Conservation (phyloP, 2,113 vertebrate genomes). For the Pipa parva region DNA sequence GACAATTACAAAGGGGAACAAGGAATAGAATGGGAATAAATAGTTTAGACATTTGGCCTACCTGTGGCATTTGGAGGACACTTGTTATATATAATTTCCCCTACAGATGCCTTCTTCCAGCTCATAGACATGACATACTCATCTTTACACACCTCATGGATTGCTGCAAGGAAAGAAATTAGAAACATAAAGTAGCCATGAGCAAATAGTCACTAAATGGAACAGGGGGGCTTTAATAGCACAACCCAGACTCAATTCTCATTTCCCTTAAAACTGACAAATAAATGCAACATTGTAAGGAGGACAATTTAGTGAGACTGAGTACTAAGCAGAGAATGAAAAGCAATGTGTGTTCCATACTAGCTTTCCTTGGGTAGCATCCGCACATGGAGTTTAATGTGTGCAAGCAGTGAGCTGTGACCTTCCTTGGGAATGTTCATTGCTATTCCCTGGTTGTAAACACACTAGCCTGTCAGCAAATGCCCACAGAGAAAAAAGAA, state of each 20-base stretch:
- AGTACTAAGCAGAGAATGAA: not conserved
- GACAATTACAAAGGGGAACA: not conserved
- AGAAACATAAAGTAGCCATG: slow-evolving; percentile 7
- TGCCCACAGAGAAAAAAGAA: slow-evolving; percentile 19
- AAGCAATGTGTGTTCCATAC: slow-evolving; percentile 6
- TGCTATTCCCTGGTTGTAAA: slow-evolving; percentile 22
- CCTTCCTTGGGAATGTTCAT: slow-evolving; percentile 24
- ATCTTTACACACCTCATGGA: slow-evolving; percentile 85
- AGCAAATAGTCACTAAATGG: not conserved
- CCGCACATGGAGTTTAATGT: slow-evolving; percentile 7
- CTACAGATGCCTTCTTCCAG: slow-evolving; percentile 92
- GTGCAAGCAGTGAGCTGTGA: slow-evolving; percentile 30
- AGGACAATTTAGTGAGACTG: too few relatives aligned
- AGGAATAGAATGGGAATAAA: too few relatives aligned
- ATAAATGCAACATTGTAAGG: too few relatives aligned
- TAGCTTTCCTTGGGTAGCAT: slow-evolving; percentile 12
- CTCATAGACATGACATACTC: slow-evolving; percentile 83
- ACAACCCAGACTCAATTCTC: slow-evolving; percentile 1
- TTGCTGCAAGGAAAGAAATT: slow-evolving; percentile 25
- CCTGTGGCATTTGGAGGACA: slow-evolving; percentile 94
- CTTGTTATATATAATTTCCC: slow-evolving; percentile 95
- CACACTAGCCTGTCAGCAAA: slow-evolving; percentile 17
- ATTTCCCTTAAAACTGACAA: not conserved
- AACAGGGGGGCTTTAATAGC: not conserved
- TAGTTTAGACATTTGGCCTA: slow-evolving; percentile 50